A percentile compares a stretch with the other conserved stretches of the same genome.
These are phyloP conservation scores for Sebastes kiyomatsui DNA, from an alignment of 2,797 vertebrate genomes.

Conservation along the genomic window DNA sequence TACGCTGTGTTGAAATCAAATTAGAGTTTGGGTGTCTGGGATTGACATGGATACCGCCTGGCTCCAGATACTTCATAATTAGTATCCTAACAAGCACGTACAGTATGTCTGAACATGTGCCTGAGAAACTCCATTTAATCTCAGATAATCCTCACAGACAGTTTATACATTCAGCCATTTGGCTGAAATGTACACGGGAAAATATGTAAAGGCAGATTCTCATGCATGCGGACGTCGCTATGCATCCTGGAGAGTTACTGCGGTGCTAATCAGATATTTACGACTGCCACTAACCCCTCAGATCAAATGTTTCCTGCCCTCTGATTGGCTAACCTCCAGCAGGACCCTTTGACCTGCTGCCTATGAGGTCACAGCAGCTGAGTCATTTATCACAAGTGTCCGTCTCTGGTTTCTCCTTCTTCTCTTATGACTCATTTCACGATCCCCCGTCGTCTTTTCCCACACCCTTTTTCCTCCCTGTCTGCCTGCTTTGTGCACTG, in stretches of 20 bases:
- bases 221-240: neutral
- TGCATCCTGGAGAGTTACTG: conserved; percentile 1
- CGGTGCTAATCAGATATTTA: conserved; percentile 61
- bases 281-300: conserved; percentile 30
- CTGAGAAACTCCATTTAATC: conserved; percentile 4
- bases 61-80: neutral
- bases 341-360: conserved; percentile 56
- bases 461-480: neutral
- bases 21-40: conserved; percentile 5
- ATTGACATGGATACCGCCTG: neutral
- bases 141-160: conserved; percentile 31
- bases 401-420: conserved; percentile 43
- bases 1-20: conserved; percentile 29
- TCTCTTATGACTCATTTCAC: conserved; percentile 40
- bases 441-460: conserved; percentile 5
- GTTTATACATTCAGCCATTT: neutral
- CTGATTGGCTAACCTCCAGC: conserved; percentile 59
- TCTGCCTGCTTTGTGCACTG: neutral
- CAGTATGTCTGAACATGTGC: neutral
- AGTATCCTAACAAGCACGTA: conserved; percentile 3
- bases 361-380: conserved; percentile 61
- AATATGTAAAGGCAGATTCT: conserved; percentile 7
- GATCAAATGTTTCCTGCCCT: conserved; percentile 59
- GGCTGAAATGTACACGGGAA: neutral
- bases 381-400: conserved; percentile 53